Evolutionary conservation across 64 coral and sea anemone genomes (phyloP).

Genomic region (Trachythela sp.): DNA sequence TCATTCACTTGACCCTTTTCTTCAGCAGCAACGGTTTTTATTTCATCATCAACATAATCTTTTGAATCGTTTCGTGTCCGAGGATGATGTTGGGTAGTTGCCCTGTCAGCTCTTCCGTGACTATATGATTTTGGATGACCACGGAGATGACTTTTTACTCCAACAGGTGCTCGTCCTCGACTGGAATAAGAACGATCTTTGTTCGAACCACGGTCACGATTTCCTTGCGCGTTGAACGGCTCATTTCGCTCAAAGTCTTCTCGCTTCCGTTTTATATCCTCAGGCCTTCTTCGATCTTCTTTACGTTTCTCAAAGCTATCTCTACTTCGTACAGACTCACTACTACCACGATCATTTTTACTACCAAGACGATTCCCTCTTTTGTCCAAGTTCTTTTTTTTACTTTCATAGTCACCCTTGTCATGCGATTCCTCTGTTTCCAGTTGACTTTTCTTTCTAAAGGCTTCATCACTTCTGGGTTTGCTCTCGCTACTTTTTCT

Average conservation of each 20-base stretch:
- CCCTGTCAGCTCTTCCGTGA: neutral
- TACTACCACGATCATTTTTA: neutral
- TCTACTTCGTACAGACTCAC: neutral
- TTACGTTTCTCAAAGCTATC: neutral
- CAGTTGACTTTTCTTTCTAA: constrained; percentile 38
- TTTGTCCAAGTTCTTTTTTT: neutral
- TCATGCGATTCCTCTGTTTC: constrained; percentile 4
- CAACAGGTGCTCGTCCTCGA: neutral
- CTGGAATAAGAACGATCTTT: neutral
- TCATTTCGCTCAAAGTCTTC: constrained; percentile 5
- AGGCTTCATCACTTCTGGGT: constrained; percentile 7
- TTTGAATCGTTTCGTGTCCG: neutral
- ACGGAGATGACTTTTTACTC: neutral
- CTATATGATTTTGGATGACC: constrained; percentile 21
- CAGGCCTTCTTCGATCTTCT: neutral
- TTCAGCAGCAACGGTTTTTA: neutral
- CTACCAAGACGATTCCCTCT: neutral
- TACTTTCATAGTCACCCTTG: neutral
- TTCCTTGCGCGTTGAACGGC: neutral
- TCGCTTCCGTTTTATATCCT: neutral
- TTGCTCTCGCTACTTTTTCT: constrained; percentile 16
- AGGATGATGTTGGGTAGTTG: neutral
- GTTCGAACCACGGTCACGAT: neutral
- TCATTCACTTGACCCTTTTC: neutral
- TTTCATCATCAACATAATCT: neutral